These are phyloP conservation scores for Echinarachnius parma DNA, from an alignment of 53 echinoderm and acorn worm species.

Conservation along the genomic window DNA sequence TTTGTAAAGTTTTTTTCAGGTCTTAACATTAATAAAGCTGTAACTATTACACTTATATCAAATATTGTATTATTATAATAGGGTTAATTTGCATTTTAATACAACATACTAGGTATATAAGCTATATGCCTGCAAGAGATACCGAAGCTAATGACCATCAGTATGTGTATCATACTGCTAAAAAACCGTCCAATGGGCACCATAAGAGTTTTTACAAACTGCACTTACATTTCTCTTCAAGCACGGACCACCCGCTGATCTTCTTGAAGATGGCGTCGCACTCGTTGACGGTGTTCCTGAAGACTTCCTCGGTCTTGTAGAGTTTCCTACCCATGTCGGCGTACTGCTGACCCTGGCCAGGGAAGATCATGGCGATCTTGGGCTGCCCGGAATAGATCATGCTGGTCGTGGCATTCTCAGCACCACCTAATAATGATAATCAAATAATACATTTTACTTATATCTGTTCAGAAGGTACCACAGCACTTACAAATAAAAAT, in stretches of 20 bases:
- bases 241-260: conserved; percentile 90
- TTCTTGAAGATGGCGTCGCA: conserved; percentile 75
- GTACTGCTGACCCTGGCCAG: conserved; percentile 97
- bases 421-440: conserved; percentile 9
- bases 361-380: conserved; percentile 86
- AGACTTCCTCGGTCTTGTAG: conserved; percentile 69
- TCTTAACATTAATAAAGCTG: too few relatives aligned
- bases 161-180: too few relatives aligned
- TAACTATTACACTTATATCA: too few relatives aligned
- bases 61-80: too few relatives aligned
- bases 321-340: conserved; percentile 85
- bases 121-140: too few relatives aligned
- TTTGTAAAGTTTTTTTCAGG: too few relatives aligned
- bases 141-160: too few relatives aligned
- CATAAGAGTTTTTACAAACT: too few relatives aligned
- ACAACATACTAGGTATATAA: too few relatives aligned
- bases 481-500: neutral
- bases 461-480: neutral
- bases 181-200: too few relatives aligned
- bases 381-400: conserved; percentile 52
- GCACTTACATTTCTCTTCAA: conserved; percentile 53
- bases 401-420: conserved; percentile 48
- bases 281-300: conserved; percentile 60
- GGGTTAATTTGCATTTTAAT: too few relatives aligned
- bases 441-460: neutral